Evolutionary conservation across 1,140 invertebrate species (phyloP).

Genomic region (Drosophila ercepeae): DNA sequence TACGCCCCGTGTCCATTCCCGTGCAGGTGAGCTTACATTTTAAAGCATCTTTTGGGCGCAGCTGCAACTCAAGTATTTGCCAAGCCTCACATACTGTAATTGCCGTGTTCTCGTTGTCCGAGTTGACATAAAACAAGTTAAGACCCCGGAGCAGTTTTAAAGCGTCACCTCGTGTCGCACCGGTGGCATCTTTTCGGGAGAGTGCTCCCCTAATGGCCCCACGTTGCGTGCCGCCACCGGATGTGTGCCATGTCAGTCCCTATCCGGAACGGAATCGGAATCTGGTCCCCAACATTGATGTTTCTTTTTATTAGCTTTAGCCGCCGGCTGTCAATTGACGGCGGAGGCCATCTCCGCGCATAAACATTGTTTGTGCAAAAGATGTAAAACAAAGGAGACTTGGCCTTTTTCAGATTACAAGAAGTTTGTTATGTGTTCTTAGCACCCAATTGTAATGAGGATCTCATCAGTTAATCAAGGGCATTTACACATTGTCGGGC

Average conservation of each 20-base stretch:
- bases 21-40: slow-evolving; percentile 37
- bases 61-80: slow-evolving; percentile 69
- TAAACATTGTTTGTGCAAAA: slow-evolving; percentile 50
- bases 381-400: slow-evolving; percentile 34
- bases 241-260: slow-evolving; percentile 42
- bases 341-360: slow-evolving; percentile 15
- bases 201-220: slow-evolving; percentile 50
- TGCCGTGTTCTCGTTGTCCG: slow-evolving; percentile 63
- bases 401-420: neutral
- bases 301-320: slow-evolving; percentile 70
- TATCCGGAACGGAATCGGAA: slow-evolving; percentile 6
- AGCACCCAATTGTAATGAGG: slow-evolving; percentile 26
- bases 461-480: slow-evolving; percentile 17
- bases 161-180: slow-evolving; percentile 51
- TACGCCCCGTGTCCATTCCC: slow-evolving; percentile 5
- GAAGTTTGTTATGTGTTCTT: slow-evolving; percentile 11
- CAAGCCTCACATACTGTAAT: slow-evolving; percentile 57
- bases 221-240: slow-evolving; percentile 60
- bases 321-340: slow-evolving; percentile 62
- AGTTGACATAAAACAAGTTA: slow-evolving; percentile 75
- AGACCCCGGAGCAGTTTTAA: slow-evolving; percentile 72
- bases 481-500: slow-evolving; percentile 7
- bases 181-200: slow-evolving; percentile 27
- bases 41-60: slow-evolving; percentile 74
- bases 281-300: slow-evolving; percentile 52